A percentile compares a stretch with the other conserved stretches of the same genome.
Conservation (phyloP, 92 coral and sea anemone species). For the Heliopora coerulea region DNA sequence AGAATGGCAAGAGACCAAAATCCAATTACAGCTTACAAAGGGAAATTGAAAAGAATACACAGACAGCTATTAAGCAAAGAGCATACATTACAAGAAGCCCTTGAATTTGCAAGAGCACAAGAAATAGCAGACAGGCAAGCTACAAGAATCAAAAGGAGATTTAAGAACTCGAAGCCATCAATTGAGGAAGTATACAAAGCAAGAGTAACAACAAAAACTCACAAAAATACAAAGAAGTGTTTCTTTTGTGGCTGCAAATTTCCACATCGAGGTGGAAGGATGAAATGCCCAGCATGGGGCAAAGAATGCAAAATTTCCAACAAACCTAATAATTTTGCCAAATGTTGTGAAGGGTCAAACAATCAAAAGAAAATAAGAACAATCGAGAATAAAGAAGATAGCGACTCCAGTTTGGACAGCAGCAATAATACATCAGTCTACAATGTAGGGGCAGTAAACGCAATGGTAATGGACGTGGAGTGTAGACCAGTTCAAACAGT, state of each 20-base stretch:
- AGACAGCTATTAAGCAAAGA: constrained; percentile 24
- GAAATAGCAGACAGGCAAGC: constrained; percentile 45
- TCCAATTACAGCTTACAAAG: background rate
- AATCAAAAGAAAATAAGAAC: constrained; percentile 3
- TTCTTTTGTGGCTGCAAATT: constrained; percentile 13
- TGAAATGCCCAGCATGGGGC: too few species aligned
- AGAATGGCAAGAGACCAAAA: constrained; percentile 21
- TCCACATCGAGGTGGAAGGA: background rate
- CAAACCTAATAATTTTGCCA: constrained; percentile 14
- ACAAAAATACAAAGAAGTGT: background rate
- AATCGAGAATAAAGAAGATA: background rate
- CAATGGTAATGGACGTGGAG: background rate
- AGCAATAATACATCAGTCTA: constrained; percentile 1
- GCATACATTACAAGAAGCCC: constrained; percentile 34
- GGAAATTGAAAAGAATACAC: too few species aligned
- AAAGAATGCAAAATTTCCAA: constrained; percentile 20
- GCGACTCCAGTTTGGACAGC: constrained; percentile 8
- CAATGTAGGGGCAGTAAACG: constrained; percentile 8
- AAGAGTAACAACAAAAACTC: background rate
- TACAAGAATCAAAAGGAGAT: constrained; percentile 30
- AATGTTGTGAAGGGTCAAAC: constrained; percentile 12
- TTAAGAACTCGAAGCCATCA: constrained; percentile 7
- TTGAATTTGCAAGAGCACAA: constrained; percentile 40
- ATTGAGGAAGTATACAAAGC: constrained; percentile 15
- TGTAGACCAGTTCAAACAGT: constrained; percentile 23